Base-by-base conservation (phyloP, 2,113 vertebrate genomes). In the Tetraodon nigroviridis region DNA sequence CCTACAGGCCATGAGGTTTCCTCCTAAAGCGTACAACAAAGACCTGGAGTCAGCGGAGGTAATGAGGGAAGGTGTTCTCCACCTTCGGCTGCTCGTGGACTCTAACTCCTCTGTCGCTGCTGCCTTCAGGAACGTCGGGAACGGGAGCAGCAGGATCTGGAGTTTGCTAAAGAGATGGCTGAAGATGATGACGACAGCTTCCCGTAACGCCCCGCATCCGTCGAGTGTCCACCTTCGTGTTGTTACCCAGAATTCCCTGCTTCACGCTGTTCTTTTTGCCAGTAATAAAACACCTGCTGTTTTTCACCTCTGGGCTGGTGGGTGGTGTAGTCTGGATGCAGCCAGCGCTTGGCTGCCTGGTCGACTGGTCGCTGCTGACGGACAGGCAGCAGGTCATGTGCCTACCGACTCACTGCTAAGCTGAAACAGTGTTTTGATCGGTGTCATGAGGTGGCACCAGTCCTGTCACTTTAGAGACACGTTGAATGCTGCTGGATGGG, bases 21-120 rank as follows among this genome's bases (percentile, higher is more conserved):
- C 97, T 41, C 97, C 97, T 2, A 99, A 99, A 89, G 98, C 97
- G 0, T 99, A 99, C 81, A 99, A 98, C 90, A 99, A 99, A 85
- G 97, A 99, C 86, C 90, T 99, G 91, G 97, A 99, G 80, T 99
- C 97, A 45, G 97, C 94, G 49, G 97, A 99, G 97, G 97, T 98
- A 86, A 71, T 8, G 29, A 32, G 5, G 29, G 8, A 10, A 7
- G 8, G 1, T n/a, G n/a, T n/a, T n/a, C n/a, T n/a, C n/a, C n/a
- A n/a, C n/a, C n/a, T n/a, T n/a, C n/a, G n/a, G n/a, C n/a, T n/a
- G n/a, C n/a, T n/a, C n/a, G n/a, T n/a, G n/a, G n/a, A n/a, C n/a
- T n/a, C n/a, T 51, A 19, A 19, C n/a, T 41, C 10, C 13, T 41
- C 21, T 56, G 16, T 62, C 2, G 22, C 5, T 37, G 41, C 7